A percentile compares a stretch with the other conserved stretches of the same genome.
These are phyloP conservation scores for Centropristis striata DNA, from an alignment of 2,113 vertebrate species.

Conservation along the genomic window DNA sequence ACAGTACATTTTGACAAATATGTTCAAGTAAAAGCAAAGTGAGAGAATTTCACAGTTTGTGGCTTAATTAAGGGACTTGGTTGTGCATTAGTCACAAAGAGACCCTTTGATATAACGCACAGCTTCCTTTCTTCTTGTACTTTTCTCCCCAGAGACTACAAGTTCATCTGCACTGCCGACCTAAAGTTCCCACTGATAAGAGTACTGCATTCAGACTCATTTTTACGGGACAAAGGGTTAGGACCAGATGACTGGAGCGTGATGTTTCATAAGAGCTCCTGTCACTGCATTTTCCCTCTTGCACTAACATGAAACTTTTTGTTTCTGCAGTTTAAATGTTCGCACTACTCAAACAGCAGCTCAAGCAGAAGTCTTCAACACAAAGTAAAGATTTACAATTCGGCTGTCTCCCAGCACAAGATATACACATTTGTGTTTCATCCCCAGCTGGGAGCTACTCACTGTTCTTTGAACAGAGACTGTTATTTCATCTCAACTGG, in stretches of 20 bases:
- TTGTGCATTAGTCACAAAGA: slow-evolving; percentile 19
- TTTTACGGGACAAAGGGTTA: slow-evolving; percentile 32
- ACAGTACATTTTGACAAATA: too few relatives aligned
- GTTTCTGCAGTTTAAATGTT: slow-evolving; percentile 21
- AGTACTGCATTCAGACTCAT: neutral
- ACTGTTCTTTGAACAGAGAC: slow-evolving; percentile 33
- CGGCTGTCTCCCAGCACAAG: slow-evolving; percentile 21
- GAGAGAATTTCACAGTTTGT: neutral
- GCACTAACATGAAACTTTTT: slow-evolving; percentile 26
- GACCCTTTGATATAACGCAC: neutral
- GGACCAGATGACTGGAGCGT: slow-evolving; percentile 11
- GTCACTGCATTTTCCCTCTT: neutral
- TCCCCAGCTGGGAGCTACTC: slow-evolving; percentile 30
- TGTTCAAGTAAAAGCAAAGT: neutral
- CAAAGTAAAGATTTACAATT: slow-evolving; percentile 55
- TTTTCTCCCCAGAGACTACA: slow-evolving; percentile 1
- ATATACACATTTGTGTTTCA: slow-evolving; percentile 37
- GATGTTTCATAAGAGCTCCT: slow-evolving; percentile 3
- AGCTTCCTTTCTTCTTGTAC: neutral
- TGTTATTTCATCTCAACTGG: slow-evolving; percentile 55
- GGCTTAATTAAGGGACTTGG: slow-evolving; percentile 21
- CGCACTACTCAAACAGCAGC: slow-evolving; percentile 10
- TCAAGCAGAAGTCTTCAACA: slow-evolving; percentile 15
- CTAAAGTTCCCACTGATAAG: neutral
- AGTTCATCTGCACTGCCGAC: slow-evolving; percentile 18